A percentile compares a stretch with the other conserved stretches of the same genome.
Conservation (phyloP, 2,888 invertebrate genomes). For the Orthosia gracilis region DNA sequence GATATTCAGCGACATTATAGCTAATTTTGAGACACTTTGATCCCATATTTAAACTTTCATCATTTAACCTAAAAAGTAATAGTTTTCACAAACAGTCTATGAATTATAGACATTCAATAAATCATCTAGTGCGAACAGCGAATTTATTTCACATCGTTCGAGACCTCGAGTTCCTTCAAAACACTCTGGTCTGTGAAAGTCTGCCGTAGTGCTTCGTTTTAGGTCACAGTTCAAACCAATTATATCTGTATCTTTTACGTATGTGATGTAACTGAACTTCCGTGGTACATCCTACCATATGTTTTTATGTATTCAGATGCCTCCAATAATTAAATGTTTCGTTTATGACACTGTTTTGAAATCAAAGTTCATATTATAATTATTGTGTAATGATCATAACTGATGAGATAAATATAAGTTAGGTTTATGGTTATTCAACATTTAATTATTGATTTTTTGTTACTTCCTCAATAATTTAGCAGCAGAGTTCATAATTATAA, state of each 20-base stretch:
- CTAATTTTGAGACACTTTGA: neutral
- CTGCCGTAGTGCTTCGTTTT: slow-evolving; percentile 55
- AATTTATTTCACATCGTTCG: slow-evolving; percentile 16
- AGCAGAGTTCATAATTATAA: neutral
- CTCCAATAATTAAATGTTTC: slow-evolving; percentile 43
- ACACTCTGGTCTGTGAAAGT: slow-evolving; percentile 56
- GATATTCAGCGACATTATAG: neutral
- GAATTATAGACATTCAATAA: neutral
- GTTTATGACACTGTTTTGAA: slow-evolving; percentile 44
- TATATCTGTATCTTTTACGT: slow-evolving; percentile 47
- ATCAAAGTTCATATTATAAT: slow-evolving; percentile 41
- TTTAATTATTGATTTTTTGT: neutral
- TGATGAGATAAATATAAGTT: slow-evolving; percentile 8
- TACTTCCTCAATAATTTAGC: neutral
- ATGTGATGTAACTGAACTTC: slow-evolving; percentile 67
- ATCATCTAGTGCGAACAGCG: slow-evolving; percentile 10
- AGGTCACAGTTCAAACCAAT: slow-evolving; percentile 73
- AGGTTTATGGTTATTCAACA: neutral
- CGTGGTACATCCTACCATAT: slow-evolving; percentile 50
- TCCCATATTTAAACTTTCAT: neutral
- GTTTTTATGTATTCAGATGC: slow-evolving; percentile 61
- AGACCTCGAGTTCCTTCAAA: slow-evolving; percentile 23
- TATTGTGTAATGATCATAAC: slow-evolving; percentile 50
- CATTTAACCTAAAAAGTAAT: slow-evolving; percentile 7
- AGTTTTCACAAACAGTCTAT: slow-evolving; percentile 6